Conservation (phyloP, 2,797 vertebrate species). For the Epinephelus coioides region DNA sequence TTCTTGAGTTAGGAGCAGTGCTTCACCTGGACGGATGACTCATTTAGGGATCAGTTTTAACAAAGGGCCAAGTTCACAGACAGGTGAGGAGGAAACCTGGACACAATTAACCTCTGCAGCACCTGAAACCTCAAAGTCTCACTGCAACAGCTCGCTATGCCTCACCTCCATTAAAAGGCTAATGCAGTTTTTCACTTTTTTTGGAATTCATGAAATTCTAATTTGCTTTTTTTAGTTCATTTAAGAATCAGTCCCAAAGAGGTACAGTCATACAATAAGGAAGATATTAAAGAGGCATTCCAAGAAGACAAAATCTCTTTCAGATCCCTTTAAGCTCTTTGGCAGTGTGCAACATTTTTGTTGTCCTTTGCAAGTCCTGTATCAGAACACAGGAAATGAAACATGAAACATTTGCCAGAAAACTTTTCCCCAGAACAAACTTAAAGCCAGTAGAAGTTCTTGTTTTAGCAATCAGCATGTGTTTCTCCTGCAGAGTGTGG, state of each 20-base stretch:
- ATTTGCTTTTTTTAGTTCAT: constrained; percentile 4
- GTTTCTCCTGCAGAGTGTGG: background rate
- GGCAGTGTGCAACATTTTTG: background rate
- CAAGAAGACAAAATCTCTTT: background rate
- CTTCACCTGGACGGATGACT: constrained; percentile 19
- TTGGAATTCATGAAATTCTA: background rate
- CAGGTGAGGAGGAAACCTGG: constrained; percentile 41
- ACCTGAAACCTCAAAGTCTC: constrained; percentile 1
- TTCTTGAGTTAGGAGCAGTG: constrained; percentile 1
- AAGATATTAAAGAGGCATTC: background rate
- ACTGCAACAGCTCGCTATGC: background rate
- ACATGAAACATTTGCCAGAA: background rate
- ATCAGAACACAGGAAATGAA: background rate
- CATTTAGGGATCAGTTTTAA: constrained; percentile 45
- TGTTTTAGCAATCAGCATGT: background rate
- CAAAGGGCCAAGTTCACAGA: constrained; percentile 32
- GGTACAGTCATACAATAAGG: accelerated
- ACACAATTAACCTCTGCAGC: constrained; percentile 54
- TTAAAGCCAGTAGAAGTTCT: background rate
- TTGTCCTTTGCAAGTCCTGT: background rate
- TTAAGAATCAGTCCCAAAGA: background rate
- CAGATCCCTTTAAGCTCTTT: background rate
- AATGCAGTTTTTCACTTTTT: background rate
- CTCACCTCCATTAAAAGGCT: constrained; percentile 33
- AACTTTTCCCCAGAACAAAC: background rate